Percentiles rank a stretch among this genome's conserved stretches.
Conservation (phyloP, 2,888 invertebrate species). For the Chrysomela aeneicollis region DNA sequence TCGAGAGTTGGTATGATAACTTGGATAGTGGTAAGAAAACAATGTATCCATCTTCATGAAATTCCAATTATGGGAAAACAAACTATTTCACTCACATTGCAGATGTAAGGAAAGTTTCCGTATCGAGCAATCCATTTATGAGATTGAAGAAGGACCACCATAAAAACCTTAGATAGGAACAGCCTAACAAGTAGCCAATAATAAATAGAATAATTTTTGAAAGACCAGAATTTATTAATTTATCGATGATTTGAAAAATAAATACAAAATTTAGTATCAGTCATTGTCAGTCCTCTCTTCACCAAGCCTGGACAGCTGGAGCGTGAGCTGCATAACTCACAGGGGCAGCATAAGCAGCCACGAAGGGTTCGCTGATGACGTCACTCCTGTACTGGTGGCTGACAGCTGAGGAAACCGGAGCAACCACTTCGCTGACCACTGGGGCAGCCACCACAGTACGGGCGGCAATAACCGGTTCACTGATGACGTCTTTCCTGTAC, state of each 20-base stretch:
- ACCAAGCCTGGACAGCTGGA: constrained; percentile 42
- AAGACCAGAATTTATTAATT: not conserved
- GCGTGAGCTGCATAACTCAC: constrained; percentile 25
- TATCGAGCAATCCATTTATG: too few relatives aligned
- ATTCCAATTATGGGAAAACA: too few relatives aligned
- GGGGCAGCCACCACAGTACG: constrained; percentile 47
- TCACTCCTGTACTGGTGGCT: constrained; percentile 45
- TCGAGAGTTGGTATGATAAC: too few relatives aligned
- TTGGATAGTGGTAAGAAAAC: too few relatives aligned
- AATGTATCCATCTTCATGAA: too few relatives aligned
- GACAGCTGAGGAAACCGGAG: constrained; percentile 20
- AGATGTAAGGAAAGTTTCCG: too few relatives aligned
- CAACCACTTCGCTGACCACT: constrained; percentile 7
- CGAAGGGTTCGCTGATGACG: constrained; percentile 41
- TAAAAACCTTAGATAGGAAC: too few relatives aligned
- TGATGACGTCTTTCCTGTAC: constrained; percentile 44
- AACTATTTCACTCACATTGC: too few relatives aligned
- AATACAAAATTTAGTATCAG: not conserved
- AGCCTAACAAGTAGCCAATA: too few relatives aligned
- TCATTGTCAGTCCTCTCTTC: constrained; percentile 39
- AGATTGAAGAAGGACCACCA: too few relatives aligned
- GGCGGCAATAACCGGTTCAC: constrained; percentile 37
- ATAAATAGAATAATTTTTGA: not conserved
- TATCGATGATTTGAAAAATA: not conserved
- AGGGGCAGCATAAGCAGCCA: constrained; percentile 21